Evolutionary conservation across 2,113 vertebrate genomes (phyloP).

Genomic region (Ptyas mucosa): DNA sequence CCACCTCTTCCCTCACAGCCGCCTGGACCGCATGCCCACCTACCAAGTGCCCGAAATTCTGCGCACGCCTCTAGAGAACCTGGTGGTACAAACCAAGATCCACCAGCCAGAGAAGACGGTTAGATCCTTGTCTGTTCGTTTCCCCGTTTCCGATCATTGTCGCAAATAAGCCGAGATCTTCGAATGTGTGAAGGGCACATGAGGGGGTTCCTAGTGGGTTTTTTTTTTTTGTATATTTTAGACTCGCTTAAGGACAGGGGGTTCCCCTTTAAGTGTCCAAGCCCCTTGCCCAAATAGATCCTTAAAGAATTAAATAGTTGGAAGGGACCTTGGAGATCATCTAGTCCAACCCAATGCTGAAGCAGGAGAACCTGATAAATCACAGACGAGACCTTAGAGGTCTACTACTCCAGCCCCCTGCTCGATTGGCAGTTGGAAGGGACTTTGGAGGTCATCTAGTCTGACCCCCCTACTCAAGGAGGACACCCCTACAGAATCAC

Average conservation of each 20-base stretch:
- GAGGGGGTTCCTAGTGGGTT: accelerated
- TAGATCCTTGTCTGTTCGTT: background rate
- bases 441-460: background rate
- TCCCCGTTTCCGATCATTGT: accelerated
- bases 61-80: conserved; percentile 90
- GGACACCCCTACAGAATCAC: background rate
- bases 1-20: conserved; percentile 85
- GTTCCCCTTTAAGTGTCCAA: background rate
- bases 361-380: no score
- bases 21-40: conserved; percentile 80
- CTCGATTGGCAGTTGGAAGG: no score
- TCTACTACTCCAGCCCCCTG: no score
- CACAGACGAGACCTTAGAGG: no score
- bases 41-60: conserved; percentile 94
- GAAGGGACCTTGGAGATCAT: background rate
- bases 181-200: accelerated
- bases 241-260: no score
- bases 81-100: conserved; percentile 94
- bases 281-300: background rate
- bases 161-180: no score
- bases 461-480: background rate
- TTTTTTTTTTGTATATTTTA: accelerated
- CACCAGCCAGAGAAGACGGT: conserved; percentile 88
- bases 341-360: background rate
- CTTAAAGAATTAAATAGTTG: background rate